Evolutionary conservation across 2,888 invertebrate genomes (phyloP), one percentile per base, ranked within the genome.

Genomic region (Acheta domesticus): DNA sequence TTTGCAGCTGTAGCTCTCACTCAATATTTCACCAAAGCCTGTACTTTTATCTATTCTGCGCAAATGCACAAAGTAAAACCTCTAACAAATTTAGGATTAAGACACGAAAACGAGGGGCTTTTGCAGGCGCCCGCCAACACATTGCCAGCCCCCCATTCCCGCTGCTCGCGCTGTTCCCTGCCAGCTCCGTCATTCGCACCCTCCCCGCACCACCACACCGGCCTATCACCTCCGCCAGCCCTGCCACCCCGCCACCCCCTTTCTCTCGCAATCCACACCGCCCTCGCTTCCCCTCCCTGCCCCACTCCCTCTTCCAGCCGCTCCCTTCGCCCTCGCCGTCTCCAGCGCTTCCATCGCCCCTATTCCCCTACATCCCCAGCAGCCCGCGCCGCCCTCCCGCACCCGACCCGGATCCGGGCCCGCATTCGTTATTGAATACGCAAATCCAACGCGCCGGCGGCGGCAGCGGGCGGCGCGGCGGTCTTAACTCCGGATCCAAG

Each of bases 361-460:
- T 5, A 36, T 8, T 5, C 5, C 36, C 36, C 36, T 36, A 36
- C 36, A 36, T 36, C 36, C 36, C 36, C n/a, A n/a, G n/a, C n/a
- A n/a, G n/a, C n/a, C n/a, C n/a, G n/a, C n/a, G n/a, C n/a, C n/a
- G n/a, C n/a, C n/a, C n/a, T n/a, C n/a, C 16, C 14, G 16, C 62
- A n/a, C 14, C 62, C 16, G 16, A 4, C 62, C 16, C 62, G 62
- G 62, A 19, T 62, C 62, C 62, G 62, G n/a, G n/a, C 62, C n/a
- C 62, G 62, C 62, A 62, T 62, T 62, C 62, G 62, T 62, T 62
- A 62, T 62, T 62, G 62, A 62, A 62, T 62, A 62, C 62, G 62
- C 62, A 62, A 62, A 62, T 62, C 62, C 62, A 62, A 62, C n/a
- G 62, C 62, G 62, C 11, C 62, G 16, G 62, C n/a, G n/a, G 16